phyloP scores from a whole-genome alignment of 2,888 invertebrate genomes.

The Tipula confusa region DNA sequence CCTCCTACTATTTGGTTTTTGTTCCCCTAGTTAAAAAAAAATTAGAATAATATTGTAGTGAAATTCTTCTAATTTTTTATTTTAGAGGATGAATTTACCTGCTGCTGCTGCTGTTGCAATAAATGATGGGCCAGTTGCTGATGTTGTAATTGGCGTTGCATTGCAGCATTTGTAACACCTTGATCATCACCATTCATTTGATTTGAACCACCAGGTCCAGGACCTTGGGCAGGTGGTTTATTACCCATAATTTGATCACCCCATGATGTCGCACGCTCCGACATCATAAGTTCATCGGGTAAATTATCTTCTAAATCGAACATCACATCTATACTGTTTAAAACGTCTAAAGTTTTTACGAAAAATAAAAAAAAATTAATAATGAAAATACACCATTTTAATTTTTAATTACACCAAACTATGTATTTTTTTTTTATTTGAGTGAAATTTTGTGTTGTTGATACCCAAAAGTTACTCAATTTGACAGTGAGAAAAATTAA shows the following conservation, averaged over 20 bases:
- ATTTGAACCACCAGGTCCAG: slow-evolving; percentile 66
- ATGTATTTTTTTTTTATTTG: background rate
- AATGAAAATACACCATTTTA: background rate
- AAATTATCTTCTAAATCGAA: slow-evolving; percentile 88
- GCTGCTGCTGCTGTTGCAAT: slow-evolving; percentile 63
- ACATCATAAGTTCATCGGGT: slow-evolving; percentile 85
- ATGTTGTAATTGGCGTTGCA: slow-evolving; percentile 52
- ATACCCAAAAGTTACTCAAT: slow-evolving; percentile 27
- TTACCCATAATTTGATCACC: slow-evolving; percentile 62
- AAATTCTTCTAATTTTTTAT: background rate
- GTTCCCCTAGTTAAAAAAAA: slow-evolving; percentile 41
- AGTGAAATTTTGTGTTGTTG: background rate
- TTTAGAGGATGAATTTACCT: slow-evolving; percentile 40
- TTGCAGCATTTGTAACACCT: slow-evolving; percentile 37
- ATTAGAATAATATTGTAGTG: background rate
- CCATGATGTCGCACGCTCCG: slow-evolving; percentile 66
- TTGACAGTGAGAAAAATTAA: slow-evolving; percentile 21
- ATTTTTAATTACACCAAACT: background rate
- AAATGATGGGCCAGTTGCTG: slow-evolving; percentile 65
- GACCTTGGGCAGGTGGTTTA: slow-evolving; percentile 78
- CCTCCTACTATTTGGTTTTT: slow-evolving; percentile 46
- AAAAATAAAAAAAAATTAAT: background rate
- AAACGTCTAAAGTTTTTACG: slow-evolving; percentile 38
- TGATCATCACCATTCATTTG: slow-evolving; percentile 67
- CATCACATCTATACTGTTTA: slow-evolving; percentile 73